These are phyloP conservation scores for Acrocyrtus sp. DNA, from an alignment of 2,888 invertebrate species.

Conservation along the genomic window DNA sequence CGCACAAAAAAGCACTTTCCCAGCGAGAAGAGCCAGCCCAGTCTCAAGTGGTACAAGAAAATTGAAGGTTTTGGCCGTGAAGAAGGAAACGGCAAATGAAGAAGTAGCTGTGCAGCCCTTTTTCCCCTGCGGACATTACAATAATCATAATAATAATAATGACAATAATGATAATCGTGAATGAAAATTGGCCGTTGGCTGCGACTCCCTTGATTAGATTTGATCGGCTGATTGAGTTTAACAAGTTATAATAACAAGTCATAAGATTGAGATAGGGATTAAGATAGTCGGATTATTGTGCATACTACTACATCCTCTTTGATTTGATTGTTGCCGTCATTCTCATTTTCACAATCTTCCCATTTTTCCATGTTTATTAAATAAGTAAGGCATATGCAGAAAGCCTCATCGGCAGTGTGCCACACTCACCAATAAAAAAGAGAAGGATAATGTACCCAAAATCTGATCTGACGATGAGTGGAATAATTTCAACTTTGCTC, in stretches of 20 bases:
- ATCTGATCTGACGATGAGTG: too few relatives aligned
- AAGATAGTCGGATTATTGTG: constrained; percentile 34
- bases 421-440: too few relatives aligned
- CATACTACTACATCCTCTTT: constrained; percentile 41
- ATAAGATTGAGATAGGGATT: constrained; percentile 47
- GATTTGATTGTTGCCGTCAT: constrained; percentile 36
- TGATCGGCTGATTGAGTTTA: constrained; percentile 50
- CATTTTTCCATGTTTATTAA: constrained; percentile 35
- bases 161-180: constrained; percentile 50
- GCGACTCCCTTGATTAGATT: constrained; percentile 50
- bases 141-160: constrained; percentile 49
- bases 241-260: constrained; percentile 43
- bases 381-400: constrained; percentile 32
- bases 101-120: constrained; percentile 26
- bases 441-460: too few relatives aligned
- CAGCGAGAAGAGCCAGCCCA: too few relatives aligned
- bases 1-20: too few relatives aligned
- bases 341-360: constrained; percentile 30
- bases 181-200: constrained; percentile 44
- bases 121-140: constrained; percentile 40
- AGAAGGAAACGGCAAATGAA: too few relatives aligned
- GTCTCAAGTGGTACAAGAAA: too few relatives aligned
- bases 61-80: too few relatives aligned
- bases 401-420: too few relatives aligned
- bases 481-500: too few relatives aligned